Conservation (phyloP, 2,888 invertebrate species). For the Physocephala rufipes region DNA sequence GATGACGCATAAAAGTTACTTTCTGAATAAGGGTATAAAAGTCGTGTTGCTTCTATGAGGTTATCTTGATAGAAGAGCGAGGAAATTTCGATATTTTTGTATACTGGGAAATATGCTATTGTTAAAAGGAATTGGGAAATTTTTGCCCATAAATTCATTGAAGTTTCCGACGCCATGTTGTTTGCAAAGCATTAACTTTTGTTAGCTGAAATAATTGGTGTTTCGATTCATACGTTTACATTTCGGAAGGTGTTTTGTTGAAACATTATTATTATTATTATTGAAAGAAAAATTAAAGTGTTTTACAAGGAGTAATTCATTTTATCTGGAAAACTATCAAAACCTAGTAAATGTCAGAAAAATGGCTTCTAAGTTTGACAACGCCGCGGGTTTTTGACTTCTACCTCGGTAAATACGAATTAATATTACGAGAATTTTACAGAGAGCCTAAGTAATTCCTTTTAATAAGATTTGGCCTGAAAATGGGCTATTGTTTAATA, state of each 20-base stretch:
- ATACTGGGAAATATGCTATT: no score
- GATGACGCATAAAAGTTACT: no score
- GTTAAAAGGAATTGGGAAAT: no score
- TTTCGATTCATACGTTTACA: neutral
- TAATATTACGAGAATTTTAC: conserved; percentile 22
- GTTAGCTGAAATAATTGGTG: conserved; percentile 22
- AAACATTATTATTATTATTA: neutral
- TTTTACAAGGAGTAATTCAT: neutral
- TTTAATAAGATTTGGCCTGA: conserved; percentile 28
- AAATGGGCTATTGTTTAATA: conserved; percentile 10
- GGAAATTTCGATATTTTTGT: no score
- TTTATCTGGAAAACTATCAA: neutral
- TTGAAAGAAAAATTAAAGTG: neutral
- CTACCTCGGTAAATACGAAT: no score
- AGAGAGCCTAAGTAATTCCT: conserved; percentile 35
- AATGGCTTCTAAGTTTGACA: no score
- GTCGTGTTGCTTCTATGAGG: neutral
- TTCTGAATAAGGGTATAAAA: no score
- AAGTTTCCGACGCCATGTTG: conserved; percentile 48
- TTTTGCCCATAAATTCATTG: no score
- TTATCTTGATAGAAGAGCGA: neutral
- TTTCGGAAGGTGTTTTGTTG: neutral
- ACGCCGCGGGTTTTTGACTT: no score
- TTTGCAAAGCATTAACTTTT: conserved; percentile 46
- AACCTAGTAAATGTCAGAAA: no score